Evolutionary conservation across 2,113 vertebrate species (phyloP), one percentile per base, ranked within the genome.

Genomic region (Otolemur garnettii): DNA sequence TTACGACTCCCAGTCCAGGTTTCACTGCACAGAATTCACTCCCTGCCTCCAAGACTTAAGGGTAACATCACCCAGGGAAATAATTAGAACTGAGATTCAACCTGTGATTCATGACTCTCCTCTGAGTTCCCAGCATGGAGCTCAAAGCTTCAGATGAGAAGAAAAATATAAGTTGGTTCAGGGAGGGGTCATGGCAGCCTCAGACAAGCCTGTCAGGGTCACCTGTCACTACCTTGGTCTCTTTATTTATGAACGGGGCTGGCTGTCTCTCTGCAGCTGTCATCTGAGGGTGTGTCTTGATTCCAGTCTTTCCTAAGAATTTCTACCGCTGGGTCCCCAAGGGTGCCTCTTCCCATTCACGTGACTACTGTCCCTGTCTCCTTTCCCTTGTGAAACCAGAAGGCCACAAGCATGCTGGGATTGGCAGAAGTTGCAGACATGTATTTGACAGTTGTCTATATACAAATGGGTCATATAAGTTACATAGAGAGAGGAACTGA

Each of bases 11-110:
- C 28, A 10, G 15, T 66, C 88, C 38, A 8, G 28, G 55, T 33
- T 75, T 60, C 21, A 11, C 33, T n/a, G 42, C 18, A 9, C n/a
- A 62, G 85, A 26, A 87, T 82, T 59, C 38, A 5, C 33, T 78
- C 55, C 10, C n/a, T 87, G 75, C 80, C 69, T 68, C 87, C 38
- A 24, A 33, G 69, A 75, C 55, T 24, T 17, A 24, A 91, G 68
- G 66, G 21, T 66, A 42, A 78, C 30, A 28, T 87, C 95, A 79
- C 33, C 50, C 53, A 17, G 69, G 72, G 95, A 82, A 88, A 55
- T 90, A 90, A 92, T 94, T 90, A 96, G 80, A 84, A 12, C 42
- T 62, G 74, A 75, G 84, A 55, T 80, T 50, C 79, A 66, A 68
- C 57, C 79, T 2, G 6, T 95, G 93, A 91, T 68, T 96, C 78